phyloP scores from a whole-genome alignment of 2,113 vertebrate species.

The Rhadina sibilatrix region DNA sequence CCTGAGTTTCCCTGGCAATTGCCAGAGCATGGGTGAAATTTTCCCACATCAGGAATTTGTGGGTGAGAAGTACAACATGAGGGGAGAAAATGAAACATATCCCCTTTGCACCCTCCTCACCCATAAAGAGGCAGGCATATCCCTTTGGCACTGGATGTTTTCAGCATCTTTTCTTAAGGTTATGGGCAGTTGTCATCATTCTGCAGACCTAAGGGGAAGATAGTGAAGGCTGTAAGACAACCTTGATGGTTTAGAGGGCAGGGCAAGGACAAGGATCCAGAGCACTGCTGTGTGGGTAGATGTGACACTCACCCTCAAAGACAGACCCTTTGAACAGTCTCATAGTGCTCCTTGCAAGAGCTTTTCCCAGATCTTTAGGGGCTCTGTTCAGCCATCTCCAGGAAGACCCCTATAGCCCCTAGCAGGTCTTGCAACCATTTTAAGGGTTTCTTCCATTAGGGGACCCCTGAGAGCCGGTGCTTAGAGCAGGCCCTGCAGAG shows the following conservation, averaged over 20 bases:
- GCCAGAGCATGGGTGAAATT: background rate
- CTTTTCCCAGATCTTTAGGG: background rate
- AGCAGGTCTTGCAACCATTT: background rate
- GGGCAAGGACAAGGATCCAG: background rate
- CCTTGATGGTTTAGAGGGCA: background rate
- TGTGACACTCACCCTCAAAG: background rate
- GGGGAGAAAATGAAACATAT: background rate
- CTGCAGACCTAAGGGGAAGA: background rate
- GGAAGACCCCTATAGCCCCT: background rate
- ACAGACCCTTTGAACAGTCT: background rate
- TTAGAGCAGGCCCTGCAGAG: background rate
- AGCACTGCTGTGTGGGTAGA: background rate
- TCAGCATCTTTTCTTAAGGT: background rate
- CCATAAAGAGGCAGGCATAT: background rate
- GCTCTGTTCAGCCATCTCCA: background rate
- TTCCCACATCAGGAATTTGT: background rate
- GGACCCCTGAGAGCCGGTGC: background rate
- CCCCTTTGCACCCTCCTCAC: background rate
- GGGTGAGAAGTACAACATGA: background rate
- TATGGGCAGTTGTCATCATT: background rate
- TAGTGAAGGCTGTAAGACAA: fast-evolving
- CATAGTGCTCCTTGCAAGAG: background rate
- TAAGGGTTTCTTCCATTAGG: background rate
- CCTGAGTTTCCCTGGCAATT: background rate
- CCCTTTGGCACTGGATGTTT: background rate